These are phyloP conservation scores for Spisula solida DNA, from an alignment of 2,888 invertebrate species.

Conservation along the genomic window DNA sequence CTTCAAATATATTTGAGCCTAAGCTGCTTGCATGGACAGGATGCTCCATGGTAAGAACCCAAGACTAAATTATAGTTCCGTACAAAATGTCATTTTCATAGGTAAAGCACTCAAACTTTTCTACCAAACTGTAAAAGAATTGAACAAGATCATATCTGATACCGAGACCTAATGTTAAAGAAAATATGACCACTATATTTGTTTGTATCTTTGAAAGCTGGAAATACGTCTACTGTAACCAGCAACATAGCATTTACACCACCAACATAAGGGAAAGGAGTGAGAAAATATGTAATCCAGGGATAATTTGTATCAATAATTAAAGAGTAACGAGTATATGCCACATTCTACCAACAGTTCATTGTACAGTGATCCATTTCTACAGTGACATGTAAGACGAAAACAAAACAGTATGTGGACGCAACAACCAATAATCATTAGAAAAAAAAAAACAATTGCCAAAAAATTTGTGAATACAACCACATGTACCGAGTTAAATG, in stretches of 20 bases:
- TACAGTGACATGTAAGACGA: background rate
- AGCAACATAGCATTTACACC: too few species aligned
- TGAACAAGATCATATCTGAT: too few species aligned
- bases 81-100: background rate
- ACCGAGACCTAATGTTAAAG: too few species aligned
- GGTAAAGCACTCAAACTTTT: background rate
- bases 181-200: too few species aligned
- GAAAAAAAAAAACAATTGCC: background rate
- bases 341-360: background rate
- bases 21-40: too few species aligned
- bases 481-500: background rate
- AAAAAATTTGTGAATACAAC: background rate
- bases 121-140: background rate
- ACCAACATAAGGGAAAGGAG: too few species aligned
- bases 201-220: too few species aligned
- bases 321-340: background rate
- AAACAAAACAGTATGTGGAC: background rate
- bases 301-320: background rate
- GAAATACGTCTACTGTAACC: too few species aligned
- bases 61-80: too few species aligned
- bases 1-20: too few species aligned
- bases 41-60: too few species aligned
- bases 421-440: constrained; percentile 5
- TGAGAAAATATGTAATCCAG: background rate
- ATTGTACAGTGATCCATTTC: background rate